These are phyloP conservation scores for Pteruthius melanotis DNA, from an alignment of 2,113 vertebrate species.

Conservation along the genomic window DNA sequence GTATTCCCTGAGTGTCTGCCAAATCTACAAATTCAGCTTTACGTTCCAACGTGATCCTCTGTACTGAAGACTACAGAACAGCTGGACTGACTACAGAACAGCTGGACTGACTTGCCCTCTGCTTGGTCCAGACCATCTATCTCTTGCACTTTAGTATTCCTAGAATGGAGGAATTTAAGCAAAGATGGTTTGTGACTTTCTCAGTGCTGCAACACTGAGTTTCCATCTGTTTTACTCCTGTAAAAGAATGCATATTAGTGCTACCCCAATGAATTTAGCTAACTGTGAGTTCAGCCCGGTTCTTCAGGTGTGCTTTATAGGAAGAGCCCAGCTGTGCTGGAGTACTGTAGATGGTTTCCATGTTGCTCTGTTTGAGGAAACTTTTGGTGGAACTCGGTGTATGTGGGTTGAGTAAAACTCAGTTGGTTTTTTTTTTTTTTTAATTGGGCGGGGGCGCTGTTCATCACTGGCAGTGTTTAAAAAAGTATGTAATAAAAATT, in stretches of 20 bases:
- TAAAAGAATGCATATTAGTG: neutral
- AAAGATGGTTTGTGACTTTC: neutral
- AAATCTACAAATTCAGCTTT: neutral
- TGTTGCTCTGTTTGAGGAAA: neutral
- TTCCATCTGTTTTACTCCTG: neutral
- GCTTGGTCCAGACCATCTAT: neutral
- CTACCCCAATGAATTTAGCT: neutral
- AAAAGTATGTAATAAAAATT: neutral
- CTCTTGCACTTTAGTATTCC: neutral
- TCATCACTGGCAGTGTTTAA: neutral
- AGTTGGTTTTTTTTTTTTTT: neutral
- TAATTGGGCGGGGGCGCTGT: accelerated
- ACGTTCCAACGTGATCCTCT: neutral
- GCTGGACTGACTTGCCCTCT: neutral
- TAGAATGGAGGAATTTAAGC: neutral
- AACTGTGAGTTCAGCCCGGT: neutral
- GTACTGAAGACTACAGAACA: neutral
- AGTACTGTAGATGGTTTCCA: neutral
- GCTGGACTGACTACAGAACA: neutral
- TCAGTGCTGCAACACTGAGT: neutral
- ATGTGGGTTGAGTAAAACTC: neutral
- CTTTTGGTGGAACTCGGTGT: neutral
- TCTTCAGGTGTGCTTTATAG: neutral
- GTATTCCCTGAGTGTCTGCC: neutral
- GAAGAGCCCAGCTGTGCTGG: neutral